A percentile compares a stretch with the other conserved stretches of the same genome.
Evolutionary conservation across 2,113 vertebrate genomes (phyloP).

Genomic region (Microcebus murinus): DNA sequence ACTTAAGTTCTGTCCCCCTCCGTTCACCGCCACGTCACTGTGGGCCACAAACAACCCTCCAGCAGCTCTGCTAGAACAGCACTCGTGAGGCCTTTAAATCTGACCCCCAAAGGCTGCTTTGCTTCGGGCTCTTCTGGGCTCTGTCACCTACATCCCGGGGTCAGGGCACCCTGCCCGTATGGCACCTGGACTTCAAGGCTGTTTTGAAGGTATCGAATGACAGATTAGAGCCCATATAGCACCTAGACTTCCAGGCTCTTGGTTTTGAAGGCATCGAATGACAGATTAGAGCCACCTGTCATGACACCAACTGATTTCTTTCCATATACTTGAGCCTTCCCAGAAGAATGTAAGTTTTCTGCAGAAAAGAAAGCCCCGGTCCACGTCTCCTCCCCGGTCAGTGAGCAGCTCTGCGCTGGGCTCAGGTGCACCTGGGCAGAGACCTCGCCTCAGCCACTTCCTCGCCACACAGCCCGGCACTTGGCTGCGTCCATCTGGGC

Average conservation of each 20-base stretch:
- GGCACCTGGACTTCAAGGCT: not conserved
- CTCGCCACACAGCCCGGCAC: not conserved
- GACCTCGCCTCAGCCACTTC: not conserved
- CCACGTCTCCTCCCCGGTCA: rapidly evolving
- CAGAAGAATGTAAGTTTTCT: not conserved
- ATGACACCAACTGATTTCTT: not conserved
- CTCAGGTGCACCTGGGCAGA: not conserved
- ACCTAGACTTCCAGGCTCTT: not conserved
- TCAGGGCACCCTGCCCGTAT: rapidly evolving
- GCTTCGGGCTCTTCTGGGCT: not conserved
- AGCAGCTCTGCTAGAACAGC: not conserved
- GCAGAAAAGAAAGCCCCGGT: not conserved
- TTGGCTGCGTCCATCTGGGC: not conserved
- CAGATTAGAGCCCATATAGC: not conserved
- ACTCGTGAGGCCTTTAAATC: not conserved
- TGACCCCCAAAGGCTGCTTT: not conserved
- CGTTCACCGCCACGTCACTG: rapidly evolving
- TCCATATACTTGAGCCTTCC: not conserved
- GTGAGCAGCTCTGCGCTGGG: rapidly evolving
- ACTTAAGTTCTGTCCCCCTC: not conserved
- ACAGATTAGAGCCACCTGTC: not conserved
- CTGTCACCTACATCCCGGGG: no score
- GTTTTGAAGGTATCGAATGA: no score
- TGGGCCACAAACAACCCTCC: rapidly evolving
- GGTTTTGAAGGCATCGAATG: no score